Base-by-base conservation (phyloP, 2,797 vertebrate species). In the Peromyscus nudipes region DNA sequence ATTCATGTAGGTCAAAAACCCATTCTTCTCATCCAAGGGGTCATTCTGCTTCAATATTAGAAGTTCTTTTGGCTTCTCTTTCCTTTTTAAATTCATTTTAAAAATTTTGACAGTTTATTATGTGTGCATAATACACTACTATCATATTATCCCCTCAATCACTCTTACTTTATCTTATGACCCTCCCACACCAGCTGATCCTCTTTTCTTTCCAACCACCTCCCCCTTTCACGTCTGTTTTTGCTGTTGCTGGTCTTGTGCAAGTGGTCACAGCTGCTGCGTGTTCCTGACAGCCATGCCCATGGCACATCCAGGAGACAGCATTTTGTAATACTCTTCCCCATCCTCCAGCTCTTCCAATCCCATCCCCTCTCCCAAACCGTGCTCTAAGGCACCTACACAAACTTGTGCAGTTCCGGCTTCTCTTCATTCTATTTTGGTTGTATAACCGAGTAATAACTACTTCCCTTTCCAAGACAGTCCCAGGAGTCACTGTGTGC, bases 341-440 rank as follows among this genome's bases (percentile, higher is more conserved):
- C 21, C 4, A 0, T 1, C 31, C 21, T 69, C 46, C 64, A 49
- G 21, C 65, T 52, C 43, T n/a, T 43, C 9, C 0, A 1, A 14
- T n/a, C 64, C 46, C 10, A 25, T 19, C 11, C 43, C 11, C 11
- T 49, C 37, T 67, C 69, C 21, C 43, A 27, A 12, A 86, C 8
- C 16, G 11, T n/a, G 12, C 46, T 25, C 64, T 16, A 69, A 25
- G 31, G 43, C 19, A 25, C 65, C 62, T 52, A 67, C 11, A 23
- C 29, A 52, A 69, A 17, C 43, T 25, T 31, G 19, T 25, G 19
- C 43, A 67, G 11, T 40, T 27, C 37, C 31, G 40, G n/a, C 31
- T 88, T 91, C 79, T 81, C 46, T 57, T 60, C 64, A 12, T 73
- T 86, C 85, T 81, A 84, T 34, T 71, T 64, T 27, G 21, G 4